Evolutionary conservation across 2,113 vertebrate species (phyloP), one percentile per base, ranked within the genome.

Genomic region (Phainopepla nitens): DNA sequence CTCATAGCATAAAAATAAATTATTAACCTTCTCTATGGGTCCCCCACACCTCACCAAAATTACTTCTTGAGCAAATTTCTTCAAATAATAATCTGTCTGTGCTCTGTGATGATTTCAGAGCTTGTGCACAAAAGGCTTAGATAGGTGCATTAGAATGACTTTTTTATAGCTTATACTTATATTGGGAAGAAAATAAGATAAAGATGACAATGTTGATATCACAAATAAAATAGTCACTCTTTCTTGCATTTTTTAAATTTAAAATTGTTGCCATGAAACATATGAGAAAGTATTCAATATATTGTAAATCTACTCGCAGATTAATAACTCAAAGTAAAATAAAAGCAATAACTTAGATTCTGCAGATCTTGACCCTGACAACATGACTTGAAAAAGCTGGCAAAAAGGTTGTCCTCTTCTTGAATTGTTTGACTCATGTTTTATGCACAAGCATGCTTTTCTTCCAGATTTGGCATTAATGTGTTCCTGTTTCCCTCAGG

Each of bases 351-450:
- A 61, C 60, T 87, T 94, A 77, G 10, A 62, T 77, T 91, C 33
- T 85, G 35, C 65, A 90, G 58, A 78, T 75, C 45, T 65, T 90
- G 92, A 92, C 77, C 80, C 66, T 95, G 85, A 66, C 87, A 94
- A 86, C 20, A 73, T 39, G 33, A 78, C 70, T 93, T 65, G 47
- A 91, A 87, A 95, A 88, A 75, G 20, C 45, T 93, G 93, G 71
- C 87, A 81, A 76, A 92, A 95, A 80, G 18, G 16, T 57, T 92
- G 72, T 91, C 41, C 62, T 94, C 51, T 89, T 58, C n/a, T 51
- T 90, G 82, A 78, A 85, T 89, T 75, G 21, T 85, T 87, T 96
- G 92, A 81, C 94, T 95, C 85, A 78, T 89, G 49, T 90, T 95
- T 94, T 91, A 90, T 93, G 61, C 93, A 92, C 82, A 87, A 82